Percentiles rank a stretch among this genome's conserved stretches.
These are phyloP conservation scores for Drosophila subsilvestris DNA, from an alignment of 2,888 invertebrate genomes.

Conservation along the genomic window DNA sequence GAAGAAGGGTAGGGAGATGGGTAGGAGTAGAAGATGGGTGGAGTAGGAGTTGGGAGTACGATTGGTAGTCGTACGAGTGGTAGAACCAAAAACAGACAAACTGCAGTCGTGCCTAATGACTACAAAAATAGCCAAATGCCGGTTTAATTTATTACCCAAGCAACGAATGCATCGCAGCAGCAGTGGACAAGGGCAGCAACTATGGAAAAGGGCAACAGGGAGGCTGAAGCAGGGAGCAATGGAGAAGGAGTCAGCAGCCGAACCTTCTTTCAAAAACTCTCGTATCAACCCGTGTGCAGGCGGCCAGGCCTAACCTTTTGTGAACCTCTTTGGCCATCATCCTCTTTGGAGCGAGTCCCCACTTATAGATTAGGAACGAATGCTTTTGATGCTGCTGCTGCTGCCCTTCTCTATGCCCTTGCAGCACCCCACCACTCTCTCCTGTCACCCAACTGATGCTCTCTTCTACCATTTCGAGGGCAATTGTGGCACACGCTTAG, in stretches of 20 bases:
- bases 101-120: constrained; percentile 73
- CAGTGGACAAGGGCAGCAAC: constrained; percentile 20
- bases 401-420: too few relatives aligned
- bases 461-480: constrained; percentile 5
- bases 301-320: neutral
- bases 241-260: neutral
- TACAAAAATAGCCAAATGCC: constrained; percentile 77
- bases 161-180: constrained; percentile 25
- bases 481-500: constrained; percentile 1
- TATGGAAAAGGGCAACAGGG: too few relatives aligned
- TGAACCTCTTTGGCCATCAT: neutral
- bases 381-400: too few relatives aligned
- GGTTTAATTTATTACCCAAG: constrained; percentile 68
- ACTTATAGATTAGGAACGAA: neutral
- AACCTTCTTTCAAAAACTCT: neutral
- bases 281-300: neutral
- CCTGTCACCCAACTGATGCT: neutral
- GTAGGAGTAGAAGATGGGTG: neutral
- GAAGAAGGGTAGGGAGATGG: neutral
- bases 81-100: constrained; percentile 50
- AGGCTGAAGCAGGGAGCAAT: neutral
- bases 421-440: neutral
- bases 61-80: constrained; percentile 3
- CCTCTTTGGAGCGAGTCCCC: neutral
- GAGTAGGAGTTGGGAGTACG: constrained; percentile 2